Base-by-base conservation (phyloP, 1,140 invertebrate species). In the Pemphigus obesinymphae region DNA sequence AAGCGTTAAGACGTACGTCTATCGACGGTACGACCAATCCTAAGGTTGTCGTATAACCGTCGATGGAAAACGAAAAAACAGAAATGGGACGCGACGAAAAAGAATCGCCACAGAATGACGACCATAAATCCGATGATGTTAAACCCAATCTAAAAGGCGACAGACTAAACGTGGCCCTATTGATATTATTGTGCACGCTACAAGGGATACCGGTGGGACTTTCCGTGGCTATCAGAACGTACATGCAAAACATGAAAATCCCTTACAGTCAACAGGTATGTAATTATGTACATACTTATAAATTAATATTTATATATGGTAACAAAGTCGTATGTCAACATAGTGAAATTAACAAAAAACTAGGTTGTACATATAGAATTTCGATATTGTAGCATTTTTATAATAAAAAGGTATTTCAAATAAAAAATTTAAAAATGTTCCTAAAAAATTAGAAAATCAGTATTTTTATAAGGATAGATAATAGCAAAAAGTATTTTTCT, bases 141-240 rank as follows among this genome's bases (percentile, higher is more conserved):
- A 43, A 83, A 20, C 53, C 75, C 50, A 58, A 63, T 34, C 34
- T 72, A 13, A 70, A 50, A 84, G 93, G 93, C 7, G 94, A 95
- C 87, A 89, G 90, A 84, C 86, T 88, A 58, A 95, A 94, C 86
- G 95, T 99, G 85, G 89, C 92, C 2, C 89, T 98, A 45, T 88
- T 99, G 48, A 89, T 97, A 82, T 95, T 97, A 86, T 89, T 99
- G 2, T 99, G 99, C 86, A 89, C 97, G 43, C 89, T 99, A 5
- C 97, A 99, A 91, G 98, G 97, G 1, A 96, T 99, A 87, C 98
- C 98, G 2, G 87, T 99, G 7, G 98, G 98, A 10, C 88, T 99
- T 23, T 94, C 93, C 48, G 92, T 93, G 15, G 95, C 96, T 45
- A 93, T 99, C 83, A 97, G 97, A 4, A 96, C 99, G 93, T 89